Conservation (phyloP, 2,797 vertebrate genomes). For the Ctenosaura bakeri region DNA sequence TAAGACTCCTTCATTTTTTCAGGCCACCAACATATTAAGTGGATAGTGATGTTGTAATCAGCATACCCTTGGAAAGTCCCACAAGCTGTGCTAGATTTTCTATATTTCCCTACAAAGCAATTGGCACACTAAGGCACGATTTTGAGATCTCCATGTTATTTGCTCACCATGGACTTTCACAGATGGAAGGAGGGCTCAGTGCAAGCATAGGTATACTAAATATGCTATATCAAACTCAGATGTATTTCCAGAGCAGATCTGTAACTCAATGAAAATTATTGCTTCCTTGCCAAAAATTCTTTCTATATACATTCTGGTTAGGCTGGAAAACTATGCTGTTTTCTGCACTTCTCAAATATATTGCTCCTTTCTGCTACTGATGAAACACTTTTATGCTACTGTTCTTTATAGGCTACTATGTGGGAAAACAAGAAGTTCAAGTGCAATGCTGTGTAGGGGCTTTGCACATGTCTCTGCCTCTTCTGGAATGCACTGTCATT, state of each 20-base stretch:
- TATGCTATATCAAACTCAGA: not conserved
- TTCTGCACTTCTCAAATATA: not conserved
- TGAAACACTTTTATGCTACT: not conserved
- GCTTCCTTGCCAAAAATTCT: not conserved
- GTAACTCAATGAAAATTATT: not conserved
- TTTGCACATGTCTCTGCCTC: not conserved
- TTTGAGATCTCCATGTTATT: not conserved
- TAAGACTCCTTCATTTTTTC: not conserved
- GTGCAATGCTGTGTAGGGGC: not conserved
- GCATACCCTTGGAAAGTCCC: not conserved
- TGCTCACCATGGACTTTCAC: not conserved
- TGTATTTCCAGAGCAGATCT: not conserved
- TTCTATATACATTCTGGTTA: not conserved
- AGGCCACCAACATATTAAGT: not conserved
- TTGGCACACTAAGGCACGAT: not conserved
- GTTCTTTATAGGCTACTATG: not conserved
- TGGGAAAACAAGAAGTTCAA: not conserved
- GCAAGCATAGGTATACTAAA: not conserved
- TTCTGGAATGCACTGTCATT: not conserved
- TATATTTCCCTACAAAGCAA: not conserved
- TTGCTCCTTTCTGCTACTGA: not conserved
- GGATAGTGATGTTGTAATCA: not conserved
- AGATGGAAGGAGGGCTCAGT: not conserved
- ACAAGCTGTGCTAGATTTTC: not conserved
- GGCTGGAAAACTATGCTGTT: not conserved